Evolutionary conservation across 37 sponge, comb jelly and placozoan genomes (phyloP).

Genomic region (Ianthella basta): DNA sequence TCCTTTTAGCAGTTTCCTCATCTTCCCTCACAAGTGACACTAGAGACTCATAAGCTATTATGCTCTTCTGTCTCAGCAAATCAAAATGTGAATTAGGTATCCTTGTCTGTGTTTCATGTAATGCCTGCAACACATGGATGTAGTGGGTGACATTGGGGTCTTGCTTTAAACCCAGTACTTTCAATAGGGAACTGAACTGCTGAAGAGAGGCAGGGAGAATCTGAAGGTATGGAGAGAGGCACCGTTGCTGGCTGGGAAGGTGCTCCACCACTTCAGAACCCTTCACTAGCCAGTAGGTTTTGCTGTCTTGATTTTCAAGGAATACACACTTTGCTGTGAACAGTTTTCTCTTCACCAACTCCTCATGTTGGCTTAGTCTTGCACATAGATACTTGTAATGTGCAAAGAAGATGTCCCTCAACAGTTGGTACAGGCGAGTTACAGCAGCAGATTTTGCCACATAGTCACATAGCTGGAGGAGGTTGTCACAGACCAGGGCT

Average conservation of each 20-base stretch:
- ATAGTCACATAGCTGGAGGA: not conserved
- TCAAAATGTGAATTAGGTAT: not conserved
- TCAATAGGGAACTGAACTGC: not conserved
- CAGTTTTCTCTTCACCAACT: too few relatives aligned
- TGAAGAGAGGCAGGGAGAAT: not conserved
- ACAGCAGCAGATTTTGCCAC: too few relatives aligned
- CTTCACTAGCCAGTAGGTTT: not conserved
- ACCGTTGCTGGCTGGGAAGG: not conserved
- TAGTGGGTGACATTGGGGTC: not conserved
- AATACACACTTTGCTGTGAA: too few relatives aligned
- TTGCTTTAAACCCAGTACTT: not conserved
- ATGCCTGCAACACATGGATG: not conserved
- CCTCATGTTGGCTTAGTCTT: too few relatives aligned
- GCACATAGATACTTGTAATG: conserved; percentile 19
- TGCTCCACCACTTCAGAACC: not conserved
- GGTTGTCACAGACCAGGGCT: not conserved
- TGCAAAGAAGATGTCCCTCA: not conserved
- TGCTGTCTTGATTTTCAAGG: too few relatives aligned
- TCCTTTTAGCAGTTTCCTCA: not conserved
- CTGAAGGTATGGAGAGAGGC: conserved; percentile 4
- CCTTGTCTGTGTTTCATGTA: not conserved
- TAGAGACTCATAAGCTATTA: conserved; percentile 3
- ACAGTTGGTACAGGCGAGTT: not conserved
- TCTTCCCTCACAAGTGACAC: not conserved
- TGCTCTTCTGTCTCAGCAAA: not conserved